These are phyloP conservation scores for Motacilla alba DNA, from an alignment of 2,113 vertebrate genomes.

Conservation along the genomic window DNA sequence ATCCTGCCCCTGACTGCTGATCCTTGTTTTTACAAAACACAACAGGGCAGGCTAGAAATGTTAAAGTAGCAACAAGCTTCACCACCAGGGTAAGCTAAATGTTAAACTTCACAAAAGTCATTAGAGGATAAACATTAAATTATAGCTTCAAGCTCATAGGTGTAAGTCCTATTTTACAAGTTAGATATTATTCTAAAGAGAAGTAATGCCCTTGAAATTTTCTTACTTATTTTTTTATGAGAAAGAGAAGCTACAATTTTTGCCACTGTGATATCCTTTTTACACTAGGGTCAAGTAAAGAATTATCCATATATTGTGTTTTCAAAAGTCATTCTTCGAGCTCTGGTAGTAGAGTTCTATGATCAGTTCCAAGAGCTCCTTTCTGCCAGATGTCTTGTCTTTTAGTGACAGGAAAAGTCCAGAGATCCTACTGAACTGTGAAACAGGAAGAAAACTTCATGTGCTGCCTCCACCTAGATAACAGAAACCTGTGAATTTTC, in stretches of 20 bases:
- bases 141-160: neutral
- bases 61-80: neutral
- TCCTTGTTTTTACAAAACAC: neutral
- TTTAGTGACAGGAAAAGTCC: neutral
- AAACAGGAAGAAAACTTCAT: neutral
- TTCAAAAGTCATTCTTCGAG: neutral
- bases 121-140: neutral
- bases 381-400: neutral
- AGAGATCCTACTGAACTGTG: neutral
- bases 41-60: neutral
- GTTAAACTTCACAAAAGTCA: neutral
- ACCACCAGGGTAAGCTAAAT: neutral
- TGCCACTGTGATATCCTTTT: neutral
- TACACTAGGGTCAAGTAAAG: neutral
- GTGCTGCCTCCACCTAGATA: neutral
- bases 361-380: neutral
- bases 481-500: neutral
- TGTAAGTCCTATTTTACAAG: neutral
- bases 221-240: neutral
- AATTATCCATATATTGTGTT: neutral
- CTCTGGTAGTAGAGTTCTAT: neutral
- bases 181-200: neutral
- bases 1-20: neutral
- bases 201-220: neutral
- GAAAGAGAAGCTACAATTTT: neutral